phyloP scores from a whole-genome alignment of 1,140 invertebrate genomes.

The Drosophila insularis region DNA sequence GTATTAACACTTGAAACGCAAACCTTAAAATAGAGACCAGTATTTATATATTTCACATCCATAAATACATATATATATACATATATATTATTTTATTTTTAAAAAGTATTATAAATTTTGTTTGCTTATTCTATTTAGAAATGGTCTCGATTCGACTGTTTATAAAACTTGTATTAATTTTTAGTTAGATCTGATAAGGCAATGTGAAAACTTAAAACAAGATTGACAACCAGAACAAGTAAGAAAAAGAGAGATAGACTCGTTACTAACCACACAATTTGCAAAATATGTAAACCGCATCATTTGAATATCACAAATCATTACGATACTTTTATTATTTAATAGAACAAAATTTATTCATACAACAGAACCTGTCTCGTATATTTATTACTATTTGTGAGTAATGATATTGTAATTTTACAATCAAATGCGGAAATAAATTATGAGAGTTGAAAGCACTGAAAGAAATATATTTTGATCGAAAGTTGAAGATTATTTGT shows the following conservation, averaged over 20 bases:
- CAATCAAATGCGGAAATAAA: conserved; percentile 1
- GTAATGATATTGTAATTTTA: neutral
- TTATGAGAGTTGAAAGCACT: neutral
- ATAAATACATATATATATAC: too few relatives aligned
- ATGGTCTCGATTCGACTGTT: too few relatives aligned
- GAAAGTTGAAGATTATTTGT: too few relatives aligned
- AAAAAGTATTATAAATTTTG: too few relatives aligned
- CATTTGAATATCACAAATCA: neutral
- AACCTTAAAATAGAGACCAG: too few relatives aligned
- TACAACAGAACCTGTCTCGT: neutral
- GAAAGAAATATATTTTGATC: neutral
- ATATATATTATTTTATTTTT: too few relatives aligned
- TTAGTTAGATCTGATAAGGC: too few relatives aligned
- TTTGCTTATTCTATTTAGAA: too few relatives aligned
- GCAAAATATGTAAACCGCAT: neutral
- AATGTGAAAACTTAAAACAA: too few relatives aligned
- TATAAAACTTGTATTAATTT: too few relatives aligned
- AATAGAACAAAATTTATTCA: neutral
- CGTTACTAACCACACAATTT: neutral
- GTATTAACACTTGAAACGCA: too few relatives aligned
- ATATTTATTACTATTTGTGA: neutral
- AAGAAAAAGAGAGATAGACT: neutral
- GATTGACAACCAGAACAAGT: neutral
- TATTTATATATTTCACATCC: too few relatives aligned
- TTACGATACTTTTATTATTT: neutral